A percentile compares a stretch with the other conserved stretches of the same genome.
phyloP scores from a whole-genome alignment of 2,797 vertebrate species.

The Perodicticus potto region DNA sequence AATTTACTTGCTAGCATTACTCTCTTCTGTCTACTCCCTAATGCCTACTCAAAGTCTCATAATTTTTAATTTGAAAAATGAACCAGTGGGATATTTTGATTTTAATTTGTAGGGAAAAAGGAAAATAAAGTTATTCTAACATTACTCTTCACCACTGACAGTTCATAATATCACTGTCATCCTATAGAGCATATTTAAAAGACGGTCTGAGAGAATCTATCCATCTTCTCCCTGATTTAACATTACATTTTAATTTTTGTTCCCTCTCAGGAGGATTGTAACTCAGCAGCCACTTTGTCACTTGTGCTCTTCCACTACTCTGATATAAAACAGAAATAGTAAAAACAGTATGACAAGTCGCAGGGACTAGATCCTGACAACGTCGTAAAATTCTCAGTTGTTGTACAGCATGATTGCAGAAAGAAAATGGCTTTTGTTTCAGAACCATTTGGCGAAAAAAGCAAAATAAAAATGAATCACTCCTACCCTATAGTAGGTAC shows the following conservation, averaged over 20 bases:
- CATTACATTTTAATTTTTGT: conserved; percentile 62
- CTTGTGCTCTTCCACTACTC: background rate
- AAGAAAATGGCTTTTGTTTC: background rate
- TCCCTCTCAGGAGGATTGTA: conserved; percentile 52
- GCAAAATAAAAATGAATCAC: conserved; percentile 22
- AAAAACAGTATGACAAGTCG: background rate
- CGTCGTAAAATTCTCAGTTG: background rate
- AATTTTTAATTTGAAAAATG: conserved; percentile 70
- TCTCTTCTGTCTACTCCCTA: conserved; percentile 31
- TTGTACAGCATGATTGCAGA: background rate
- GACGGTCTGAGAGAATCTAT: conserved; percentile 47
- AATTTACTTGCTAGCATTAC: background rate
- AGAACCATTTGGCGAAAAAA: conserved; percentile 21
- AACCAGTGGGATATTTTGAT: conserved; percentile 49
- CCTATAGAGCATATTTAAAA: conserved; percentile 48
- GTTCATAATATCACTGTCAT: conserved; percentile 68
- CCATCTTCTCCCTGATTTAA: conserved; percentile 63
- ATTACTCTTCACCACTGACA: conserved; percentile 48
- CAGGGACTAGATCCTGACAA: background rate
- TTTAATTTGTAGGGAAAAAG: conserved; percentile 62
- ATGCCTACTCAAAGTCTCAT: conserved; percentile 48
- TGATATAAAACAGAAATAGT: background rate
- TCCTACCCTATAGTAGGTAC: background rate
- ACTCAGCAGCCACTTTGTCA: conserved; percentile 44
- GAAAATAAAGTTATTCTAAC: conserved; percentile 69